Evolutionary conservation across 2,113 vertebrate species (phyloP), one percentile per base, ranked within the genome.

Genomic region (Tetrax tetrax): DNA sequence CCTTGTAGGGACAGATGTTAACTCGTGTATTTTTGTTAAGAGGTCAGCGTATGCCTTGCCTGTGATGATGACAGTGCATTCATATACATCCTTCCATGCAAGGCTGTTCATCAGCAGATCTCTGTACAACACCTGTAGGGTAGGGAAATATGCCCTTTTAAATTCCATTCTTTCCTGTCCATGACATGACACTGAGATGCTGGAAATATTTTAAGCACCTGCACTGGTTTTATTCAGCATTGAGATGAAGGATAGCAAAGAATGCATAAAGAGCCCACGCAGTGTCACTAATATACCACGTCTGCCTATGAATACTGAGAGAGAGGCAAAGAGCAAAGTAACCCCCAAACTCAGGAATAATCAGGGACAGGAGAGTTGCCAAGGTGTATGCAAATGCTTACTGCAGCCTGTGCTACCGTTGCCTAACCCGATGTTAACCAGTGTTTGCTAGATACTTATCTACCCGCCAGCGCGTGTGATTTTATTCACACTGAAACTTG

Each of bases 131-230:
- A 11, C 27, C 53, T 29, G 14, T 8, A 23, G 47, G 38, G 11
- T 4, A 20, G 41, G 24, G 37, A 65, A 61, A 56, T 4, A 33
- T 1, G 12, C 21, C 17, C 16, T 51, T 70, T 65, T 65, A 3
- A 24, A 51, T 71, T 70, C 22, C 33, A 57, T 57, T 51, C 28
- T 78, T 78, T 31, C 51, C 43, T 53, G 24, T 7, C 25, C 28
- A 15, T 0, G 28, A n/a, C 11, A 1, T 8, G 23, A 43, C 41
- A 45, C 21, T 8, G 45, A 66, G 14, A 54, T 0, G 0, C 23
- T 22, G 38, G 29, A 25, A 60, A 13, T 35, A 24, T 31, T 68
- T 77, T 14, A 43, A 56, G 56, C 29, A 9, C 2, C 4, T 45
- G 48, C 10, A 4, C 23, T 45, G 20, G 23, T 37, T 74, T 89